Conservation (phyloP, 1,140 invertebrate genomes). For the Drosophila subobscura region DNA sequence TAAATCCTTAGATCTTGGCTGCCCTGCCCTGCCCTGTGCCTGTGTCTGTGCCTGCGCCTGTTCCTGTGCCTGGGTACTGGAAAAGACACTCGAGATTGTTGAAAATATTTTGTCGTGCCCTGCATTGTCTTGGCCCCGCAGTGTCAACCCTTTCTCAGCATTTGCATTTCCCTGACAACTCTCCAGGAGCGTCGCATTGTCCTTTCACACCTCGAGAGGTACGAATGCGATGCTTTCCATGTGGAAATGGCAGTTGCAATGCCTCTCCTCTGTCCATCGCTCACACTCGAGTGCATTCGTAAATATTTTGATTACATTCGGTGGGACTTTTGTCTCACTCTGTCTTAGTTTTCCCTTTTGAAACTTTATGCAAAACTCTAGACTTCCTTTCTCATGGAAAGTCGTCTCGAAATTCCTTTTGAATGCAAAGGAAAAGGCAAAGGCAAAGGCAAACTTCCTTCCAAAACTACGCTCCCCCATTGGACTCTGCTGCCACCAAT, state of each 20-base stretch:
- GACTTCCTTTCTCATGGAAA: too few species aligned
- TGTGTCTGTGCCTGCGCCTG: too few species aligned
- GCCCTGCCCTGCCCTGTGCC: not conserved
- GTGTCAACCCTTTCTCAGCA: slow-evolving; percentile 45
- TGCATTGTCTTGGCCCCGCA: slow-evolving; percentile 33
- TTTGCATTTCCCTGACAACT: slow-evolving; percentile 54
- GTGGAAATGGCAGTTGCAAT: not conserved
- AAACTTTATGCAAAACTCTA: too few species aligned
- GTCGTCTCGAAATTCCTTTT: not conserved
- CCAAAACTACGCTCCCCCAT: not conserved
- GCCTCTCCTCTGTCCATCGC: slow-evolving; percentile 4
- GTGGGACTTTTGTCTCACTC: slow-evolving; percentile 32
- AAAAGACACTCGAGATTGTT: slow-evolving; percentile 75
- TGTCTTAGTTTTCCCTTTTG: too few species aligned
- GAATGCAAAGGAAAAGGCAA: not conserved
- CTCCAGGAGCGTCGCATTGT: slow-evolving; percentile 35
- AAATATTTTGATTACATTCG: slow-evolving; percentile 77
- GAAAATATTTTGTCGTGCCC: slow-evolving; percentile 75
- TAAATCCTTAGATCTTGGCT: slow-evolving; percentile 67
- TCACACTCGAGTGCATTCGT: slow-evolving; percentile 53
- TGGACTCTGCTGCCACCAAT: slow-evolving; percentile 40
- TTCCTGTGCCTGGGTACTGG: slow-evolving; percentile 1
- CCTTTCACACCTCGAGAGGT: slow-evolving; percentile 69
- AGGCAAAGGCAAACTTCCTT: slow-evolving; percentile 5
- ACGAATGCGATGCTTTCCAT: slow-evolving; percentile 24